Base-by-base conservation (phyloP, 1,140 invertebrate genomes). In the Delia radicum region DNA sequence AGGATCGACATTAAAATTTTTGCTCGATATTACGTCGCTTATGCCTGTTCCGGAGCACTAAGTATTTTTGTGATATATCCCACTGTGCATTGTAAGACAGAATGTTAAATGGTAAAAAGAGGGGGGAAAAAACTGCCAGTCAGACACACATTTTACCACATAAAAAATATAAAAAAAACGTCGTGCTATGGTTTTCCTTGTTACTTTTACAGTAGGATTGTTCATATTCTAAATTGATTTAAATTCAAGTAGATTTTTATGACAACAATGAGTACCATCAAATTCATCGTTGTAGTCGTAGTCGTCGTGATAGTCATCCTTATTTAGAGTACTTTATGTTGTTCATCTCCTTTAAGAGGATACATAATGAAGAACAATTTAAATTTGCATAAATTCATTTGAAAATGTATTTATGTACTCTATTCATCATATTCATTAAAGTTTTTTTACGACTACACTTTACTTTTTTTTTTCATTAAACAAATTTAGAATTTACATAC, bases 141-240 rank as follows among this genome's bases (percentile, higher is more conserved):
- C 37, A 42, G 3, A 5, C 37, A 42, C 37, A 42, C 37, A 42
- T 42, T 42, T 42, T 42, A 42, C 37, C 37, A 42, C 18, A 55
- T 5, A n/a, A n/a, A n/a, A n/a, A n/a, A n/a, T n/a, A 55, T 21
- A 55, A 55, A 48, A 21, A 55, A 18, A 21, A 7, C 21, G 18
- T n/a, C 21, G n/a, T 21, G 48, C 15, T 10, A 21, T 55, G n/a
- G 48, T 55, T 55, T 37, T 21, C 48, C 48, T 55, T 69, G 29
- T 69, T 37, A 33, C 65, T 21, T 37, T 24, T 33, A n/a, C n/a
- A 33, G 29, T 33, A 33, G 65, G 65, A 69, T 69, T 69, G 65
- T 69, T 69, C 65, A 69, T 69, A 69, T 69, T 69, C 65, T 69
- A 69, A 69, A 69, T 69, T 69, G 65, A 69, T 69, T 69, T 69